Evolutionary conservation across 2,888 invertebrate species (phyloP).

Genomic region (Meiosimyza decipiens): DNA sequence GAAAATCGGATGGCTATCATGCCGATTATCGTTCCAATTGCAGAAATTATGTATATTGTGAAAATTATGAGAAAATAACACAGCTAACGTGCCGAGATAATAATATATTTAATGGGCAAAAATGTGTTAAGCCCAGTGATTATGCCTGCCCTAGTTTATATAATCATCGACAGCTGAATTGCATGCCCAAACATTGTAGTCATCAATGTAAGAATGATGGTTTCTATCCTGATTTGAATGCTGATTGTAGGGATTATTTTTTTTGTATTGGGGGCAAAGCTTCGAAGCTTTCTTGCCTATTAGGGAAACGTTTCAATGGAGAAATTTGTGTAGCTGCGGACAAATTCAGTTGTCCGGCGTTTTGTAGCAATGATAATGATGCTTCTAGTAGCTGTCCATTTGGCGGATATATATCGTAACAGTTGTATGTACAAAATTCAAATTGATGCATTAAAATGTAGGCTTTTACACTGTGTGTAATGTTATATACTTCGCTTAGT

Average conservation of each 20-base stretch:
- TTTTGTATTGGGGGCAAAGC: conserved; percentile 72
- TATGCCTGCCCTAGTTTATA: conserved; percentile 67
- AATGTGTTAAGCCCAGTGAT: conserved; percentile 68
- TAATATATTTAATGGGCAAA: conserved; percentile 72
- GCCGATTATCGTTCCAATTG: conserved; percentile 70
- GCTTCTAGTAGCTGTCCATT: conserved; percentile 46
- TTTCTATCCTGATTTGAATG: conserved; percentile 69
- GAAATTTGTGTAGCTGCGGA: conserved; percentile 69
- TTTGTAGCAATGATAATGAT: conserved; percentile 45
- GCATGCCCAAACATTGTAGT: conserved; percentile 54
- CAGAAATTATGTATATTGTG: conserved; percentile 72
- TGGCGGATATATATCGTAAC: conserved; percentile 42
- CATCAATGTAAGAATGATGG: conserved; percentile 66
- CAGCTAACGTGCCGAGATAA: conserved; percentile 71
- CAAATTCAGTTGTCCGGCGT: conserved; percentile 52
- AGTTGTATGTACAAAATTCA: not conserved
- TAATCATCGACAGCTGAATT: conserved; percentile 57
- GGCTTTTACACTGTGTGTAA: conserved; percentile 24
- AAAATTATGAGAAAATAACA: conserved; percentile 70
- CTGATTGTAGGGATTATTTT: conserved; percentile 69
- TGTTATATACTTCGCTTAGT: not conserved
- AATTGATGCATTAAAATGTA: not conserved
- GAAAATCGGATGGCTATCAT: conserved; percentile 71
- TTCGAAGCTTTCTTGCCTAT: conserved; percentile 68
- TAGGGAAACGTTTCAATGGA: conserved; percentile 70